Percentiles rank a stretch among this genome's conserved stretches.
Conservation (phyloP, 2,113 vertebrate genomes). For the Microtus montanus region DNA sequence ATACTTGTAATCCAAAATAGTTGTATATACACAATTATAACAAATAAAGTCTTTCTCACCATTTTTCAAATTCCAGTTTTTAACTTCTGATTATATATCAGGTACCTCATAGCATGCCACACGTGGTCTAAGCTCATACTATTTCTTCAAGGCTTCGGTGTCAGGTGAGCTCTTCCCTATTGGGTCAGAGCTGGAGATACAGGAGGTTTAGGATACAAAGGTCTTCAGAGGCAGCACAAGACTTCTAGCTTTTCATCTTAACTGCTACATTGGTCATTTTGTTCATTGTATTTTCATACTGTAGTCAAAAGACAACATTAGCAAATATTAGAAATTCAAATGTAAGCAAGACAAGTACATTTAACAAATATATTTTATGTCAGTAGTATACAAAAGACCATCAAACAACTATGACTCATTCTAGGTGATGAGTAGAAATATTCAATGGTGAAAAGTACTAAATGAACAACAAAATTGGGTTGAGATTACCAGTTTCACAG, state of each 20-base stretch:
- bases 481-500: background rate
- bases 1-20: background rate
- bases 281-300: background rate
- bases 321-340: slow-evolving; percentile 25
- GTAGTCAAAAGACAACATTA: background rate
- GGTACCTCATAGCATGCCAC: background rate
- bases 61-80: background rate
- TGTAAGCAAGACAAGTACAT: background rate
- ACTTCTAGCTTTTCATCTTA: background rate
- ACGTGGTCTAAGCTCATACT: background rate
- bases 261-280: background rate
- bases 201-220: background rate
- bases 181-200: background rate
- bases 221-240: background rate
- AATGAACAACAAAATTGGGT: background rate
- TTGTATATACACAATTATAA: background rate
- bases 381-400: background rate
- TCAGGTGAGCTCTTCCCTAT: background rate
- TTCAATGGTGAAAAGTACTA: background rate
- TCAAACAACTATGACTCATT: background rate
- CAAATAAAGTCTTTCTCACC: background rate
- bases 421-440: background rate
- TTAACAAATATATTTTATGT: background rate
- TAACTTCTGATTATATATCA: background rate
- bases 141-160: background rate